Percentiles rank a stretch among this genome's conserved stretches.
phyloP scores from a whole-genome alignment of 2,113 vertebrate genomes.

The Symphodus melops region DNA sequence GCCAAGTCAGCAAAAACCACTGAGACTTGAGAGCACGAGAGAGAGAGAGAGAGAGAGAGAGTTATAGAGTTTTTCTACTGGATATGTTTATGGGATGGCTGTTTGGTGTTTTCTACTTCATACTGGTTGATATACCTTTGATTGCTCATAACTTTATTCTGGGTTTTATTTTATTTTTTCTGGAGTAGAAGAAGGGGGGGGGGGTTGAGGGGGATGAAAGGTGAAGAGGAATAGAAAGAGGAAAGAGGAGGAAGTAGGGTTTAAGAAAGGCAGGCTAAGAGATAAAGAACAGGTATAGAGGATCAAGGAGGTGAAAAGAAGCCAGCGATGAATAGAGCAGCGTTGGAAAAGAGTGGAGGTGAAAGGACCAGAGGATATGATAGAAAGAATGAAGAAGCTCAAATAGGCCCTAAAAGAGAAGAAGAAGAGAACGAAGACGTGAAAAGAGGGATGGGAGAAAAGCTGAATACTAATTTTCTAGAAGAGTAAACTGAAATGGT shows the following conservation, averaged over 20 bases:
- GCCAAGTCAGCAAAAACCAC: conserved; percentile 45
- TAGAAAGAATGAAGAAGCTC: neutral
- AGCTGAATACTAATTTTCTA: neutral
- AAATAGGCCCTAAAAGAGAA: neutral
- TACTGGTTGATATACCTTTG: neutral
- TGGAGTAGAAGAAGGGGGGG: neutral
- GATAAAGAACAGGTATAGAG: neutral
- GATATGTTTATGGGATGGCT: neutral
- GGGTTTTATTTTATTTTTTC: neutral
- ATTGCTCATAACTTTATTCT: neutral
- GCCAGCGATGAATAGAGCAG: conserved; percentile 8
- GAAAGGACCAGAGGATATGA: conserved; percentile 1
- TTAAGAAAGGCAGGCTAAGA: neutral
- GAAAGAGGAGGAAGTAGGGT: neutral
- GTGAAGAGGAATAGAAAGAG: neutral
- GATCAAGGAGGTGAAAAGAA: conserved; percentile 16
- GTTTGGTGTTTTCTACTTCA: neutral
- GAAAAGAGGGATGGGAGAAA: conserved; percentile 2
- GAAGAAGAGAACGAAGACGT: neutral
- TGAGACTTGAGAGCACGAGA: neutral
- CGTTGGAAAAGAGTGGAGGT: neutral
- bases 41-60: no score
- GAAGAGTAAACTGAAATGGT: neutral
- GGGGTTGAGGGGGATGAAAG: neutral
- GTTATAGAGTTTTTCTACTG: neutral